Percentiles rank a stretch among this genome's conserved stretches.
Evolutionary conservation across 2,888 invertebrate species (phyloP).

Genomic region (Dilophus febrilis): DNA sequence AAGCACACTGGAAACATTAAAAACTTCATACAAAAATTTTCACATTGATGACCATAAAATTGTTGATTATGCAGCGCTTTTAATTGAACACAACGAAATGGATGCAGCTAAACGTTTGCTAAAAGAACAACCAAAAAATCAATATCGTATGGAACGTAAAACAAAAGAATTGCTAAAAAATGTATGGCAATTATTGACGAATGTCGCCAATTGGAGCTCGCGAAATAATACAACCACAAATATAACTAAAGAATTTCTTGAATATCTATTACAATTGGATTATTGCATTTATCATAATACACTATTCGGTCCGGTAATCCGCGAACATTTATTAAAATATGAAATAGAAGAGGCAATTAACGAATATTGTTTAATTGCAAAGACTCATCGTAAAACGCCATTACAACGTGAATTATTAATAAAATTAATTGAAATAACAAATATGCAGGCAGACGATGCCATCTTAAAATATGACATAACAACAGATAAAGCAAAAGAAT

Average conservation of each 20-base stretch:
- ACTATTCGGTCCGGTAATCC: slow-evolving; percentile 42
- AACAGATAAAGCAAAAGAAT: slow-evolving; percentile 18
- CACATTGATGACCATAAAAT: slow-evolving; percentile 46
- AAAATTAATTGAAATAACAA: slow-evolving; percentile 24
- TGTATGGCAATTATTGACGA: slow-evolving; percentile 42
- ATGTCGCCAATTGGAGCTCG: slow-evolving; percentile 24
- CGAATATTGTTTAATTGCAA: slow-evolving; percentile 34
- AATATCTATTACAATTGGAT: slow-evolving; percentile 31
- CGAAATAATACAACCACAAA: slow-evolving; percentile 23
- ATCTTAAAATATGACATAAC: slow-evolving; percentile 14
- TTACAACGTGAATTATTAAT: slow-evolving; percentile 42
- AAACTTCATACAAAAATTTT: slow-evolving; percentile 35
- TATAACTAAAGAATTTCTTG: slow-evolving; percentile 34
- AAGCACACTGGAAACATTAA: slow-evolving; percentile 34
- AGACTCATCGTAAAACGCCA: slow-evolving; percentile 41
- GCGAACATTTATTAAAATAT: slow-evolving; percentile 39
- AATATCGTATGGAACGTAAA: slow-evolving; percentile 24
- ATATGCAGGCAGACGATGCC: slow-evolving; percentile 13
- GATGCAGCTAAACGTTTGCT: slow-evolving; percentile 28
- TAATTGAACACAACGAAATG: slow-evolving; percentile 31
- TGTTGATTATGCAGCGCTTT: slow-evolving; percentile 41
- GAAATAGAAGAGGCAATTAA: slow-evolving; percentile 32
- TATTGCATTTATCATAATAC: slow-evolving; percentile 40
- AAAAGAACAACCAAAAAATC: slow-evolving; percentile 31
- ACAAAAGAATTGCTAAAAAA: slow-evolving; percentile 38